phyloP scores from a whole-genome alignment of 2,888 invertebrate genomes.

The Rhodophaea formosa region DNA sequence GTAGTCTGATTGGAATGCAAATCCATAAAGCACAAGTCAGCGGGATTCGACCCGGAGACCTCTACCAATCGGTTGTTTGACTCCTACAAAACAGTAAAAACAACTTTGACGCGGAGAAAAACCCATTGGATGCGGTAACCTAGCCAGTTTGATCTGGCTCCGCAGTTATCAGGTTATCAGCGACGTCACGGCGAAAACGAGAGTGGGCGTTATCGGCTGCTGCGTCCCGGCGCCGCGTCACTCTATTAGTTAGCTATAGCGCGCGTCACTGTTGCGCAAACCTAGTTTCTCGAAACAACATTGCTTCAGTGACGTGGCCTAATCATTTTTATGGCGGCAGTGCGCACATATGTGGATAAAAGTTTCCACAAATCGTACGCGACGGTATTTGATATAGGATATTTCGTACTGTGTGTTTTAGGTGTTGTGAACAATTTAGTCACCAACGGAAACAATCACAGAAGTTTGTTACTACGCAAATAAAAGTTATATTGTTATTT shows the following conservation, averaged over 20 bases:
- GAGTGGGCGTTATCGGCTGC: constrained; percentile 59
- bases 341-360: background rate
- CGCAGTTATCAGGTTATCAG: constrained; percentile 53
- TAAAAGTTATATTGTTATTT: no score
- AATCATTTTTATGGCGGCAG: background rate
- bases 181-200: constrained; percentile 59
- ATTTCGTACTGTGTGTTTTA: no score
- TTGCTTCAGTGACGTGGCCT: constrained; percentile 3
- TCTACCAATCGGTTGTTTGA: no score
- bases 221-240: constrained; percentile 46
- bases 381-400: no score
- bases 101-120: background rate
- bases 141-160: background rate
- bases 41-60: no score
- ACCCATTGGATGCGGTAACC: background rate
- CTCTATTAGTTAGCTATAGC: constrained; percentile 31
- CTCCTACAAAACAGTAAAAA: no score
- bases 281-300: constrained; percentile 32
- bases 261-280: constrained; percentile 51
- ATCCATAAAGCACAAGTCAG: no score
- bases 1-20: no score
- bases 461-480: no score
- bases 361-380: background rate
- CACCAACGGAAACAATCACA: no score
- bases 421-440: no score